A percentile compares a stretch with the other conserved stretches of the same genome.
These are phyloP conservation scores for Cacatua alba DNA, from an alignment of 2,113 vertebrate genomes.

Conservation along the genomic window DNA sequence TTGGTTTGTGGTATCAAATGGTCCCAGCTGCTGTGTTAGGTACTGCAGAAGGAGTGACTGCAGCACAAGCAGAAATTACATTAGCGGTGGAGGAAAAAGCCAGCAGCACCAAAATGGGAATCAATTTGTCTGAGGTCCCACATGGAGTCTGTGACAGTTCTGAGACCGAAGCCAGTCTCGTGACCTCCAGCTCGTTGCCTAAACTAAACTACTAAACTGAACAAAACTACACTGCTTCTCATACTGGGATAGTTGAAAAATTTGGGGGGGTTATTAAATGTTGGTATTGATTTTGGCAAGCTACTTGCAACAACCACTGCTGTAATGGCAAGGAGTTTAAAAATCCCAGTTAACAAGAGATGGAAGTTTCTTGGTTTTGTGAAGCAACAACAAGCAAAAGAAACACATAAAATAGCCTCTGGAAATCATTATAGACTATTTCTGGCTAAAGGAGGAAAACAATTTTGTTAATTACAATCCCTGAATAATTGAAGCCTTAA, in stretches of 20 bases:
- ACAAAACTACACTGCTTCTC: neutral
- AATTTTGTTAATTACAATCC: neutral
- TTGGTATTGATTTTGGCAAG: neutral
- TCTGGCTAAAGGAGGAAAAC: neutral
- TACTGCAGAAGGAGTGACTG: neutral
- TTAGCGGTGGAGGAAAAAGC: neutral
- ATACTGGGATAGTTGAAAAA: neutral
- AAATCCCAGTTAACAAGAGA: neutral
- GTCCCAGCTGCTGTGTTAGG: neutral
- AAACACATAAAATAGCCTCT: neutral
- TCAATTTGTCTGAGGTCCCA: neutral
- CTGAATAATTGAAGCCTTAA: neutral
- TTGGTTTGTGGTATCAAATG: neutral
- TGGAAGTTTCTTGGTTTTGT: neutral
- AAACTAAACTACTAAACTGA: neutral
- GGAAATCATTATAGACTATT: neutral
- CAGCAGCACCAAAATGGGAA: neutral
- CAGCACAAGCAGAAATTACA: neutral
- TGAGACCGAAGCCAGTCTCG: neutral
- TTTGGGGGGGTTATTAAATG: neutral
- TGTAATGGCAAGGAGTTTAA: neutral
- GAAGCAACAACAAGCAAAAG: neutral
- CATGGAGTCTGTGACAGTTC: neutral
- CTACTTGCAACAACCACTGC: neutral
- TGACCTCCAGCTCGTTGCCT: neutral